Evolutionary conservation across 2,888 invertebrate species (phyloP).

Genomic region (Sinopyrophorus schimmeli): DNA sequence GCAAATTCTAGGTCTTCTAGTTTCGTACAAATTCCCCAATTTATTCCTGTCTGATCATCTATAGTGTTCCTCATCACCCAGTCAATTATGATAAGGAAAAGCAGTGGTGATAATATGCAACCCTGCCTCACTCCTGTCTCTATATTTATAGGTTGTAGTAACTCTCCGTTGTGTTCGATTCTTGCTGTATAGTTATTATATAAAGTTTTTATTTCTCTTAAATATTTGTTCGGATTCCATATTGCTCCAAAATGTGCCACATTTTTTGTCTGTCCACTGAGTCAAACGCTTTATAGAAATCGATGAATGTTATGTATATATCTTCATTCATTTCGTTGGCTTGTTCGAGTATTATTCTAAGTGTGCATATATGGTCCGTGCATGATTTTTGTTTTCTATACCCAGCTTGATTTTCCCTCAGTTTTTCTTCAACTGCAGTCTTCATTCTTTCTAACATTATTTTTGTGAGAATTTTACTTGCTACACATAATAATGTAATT

Average conservation of each 20-base stretch:
- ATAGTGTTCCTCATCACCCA: not conserved
- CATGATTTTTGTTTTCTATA: not conserved
- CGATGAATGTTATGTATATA: constrained; percentile 1
- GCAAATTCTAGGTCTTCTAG: constrained; percentile 8
- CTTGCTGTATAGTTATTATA: not conserved
- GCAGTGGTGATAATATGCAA: not conserved
- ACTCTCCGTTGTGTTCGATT: not conserved
- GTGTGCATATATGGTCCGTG: not conserved
- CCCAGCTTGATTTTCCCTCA: not conserved
- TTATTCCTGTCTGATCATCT: not conserved
- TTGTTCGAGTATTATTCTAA: not conserved
- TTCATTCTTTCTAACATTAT: constrained; percentile 3
- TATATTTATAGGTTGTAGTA: not conserved
- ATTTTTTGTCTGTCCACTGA: constrained; percentile 5
- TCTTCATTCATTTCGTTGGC: not conserved
- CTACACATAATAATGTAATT: constrained; percentile 1
- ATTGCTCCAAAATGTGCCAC: not conserved
- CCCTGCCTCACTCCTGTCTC: constrained; percentile 4
- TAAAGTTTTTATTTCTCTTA: not conserved
- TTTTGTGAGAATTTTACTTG: constrained; percentile 1
- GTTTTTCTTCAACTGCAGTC: not conserved
- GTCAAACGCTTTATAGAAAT: constrained; percentile 3
- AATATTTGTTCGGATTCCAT: not conserved
- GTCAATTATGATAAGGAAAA: constrained; percentile 1
- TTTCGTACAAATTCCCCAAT: not conserved